These are phyloP conservation scores for Stichodactyla mertensii DNA, from an alignment of 64 coral and sea anemone genomes.

Conservation along the genomic window DNA sequence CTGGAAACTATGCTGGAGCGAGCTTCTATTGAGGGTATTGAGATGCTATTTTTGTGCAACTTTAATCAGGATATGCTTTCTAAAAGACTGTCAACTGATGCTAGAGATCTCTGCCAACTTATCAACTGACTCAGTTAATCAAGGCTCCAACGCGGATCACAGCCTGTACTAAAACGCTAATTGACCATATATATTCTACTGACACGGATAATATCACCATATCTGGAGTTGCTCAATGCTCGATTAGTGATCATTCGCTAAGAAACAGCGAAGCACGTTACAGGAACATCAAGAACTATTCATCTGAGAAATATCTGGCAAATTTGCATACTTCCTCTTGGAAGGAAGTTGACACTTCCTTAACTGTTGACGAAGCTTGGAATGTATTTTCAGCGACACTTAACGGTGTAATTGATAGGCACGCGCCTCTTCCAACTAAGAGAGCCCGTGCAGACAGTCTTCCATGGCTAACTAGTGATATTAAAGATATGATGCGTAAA, in stretches of 20 bases:
- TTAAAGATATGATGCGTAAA: conserved; percentile 1
- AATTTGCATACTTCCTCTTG: conserved; percentile 30
- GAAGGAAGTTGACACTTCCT: conserved; percentile 23
- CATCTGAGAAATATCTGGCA: conserved; percentile 14
- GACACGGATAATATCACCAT: not conserved
- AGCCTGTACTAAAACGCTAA: not conserved
- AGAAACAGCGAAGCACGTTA: not conserved
- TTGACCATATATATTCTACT: not conserved
- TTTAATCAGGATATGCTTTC: conserved; percentile 25
- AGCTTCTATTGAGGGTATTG: not conserved
- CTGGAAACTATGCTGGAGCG: conserved; percentile 15
- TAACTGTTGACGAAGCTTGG: conserved; percentile 28
- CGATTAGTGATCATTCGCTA: conserved; percentile 32
- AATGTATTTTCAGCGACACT: too few relatives aligned
- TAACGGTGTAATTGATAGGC: not conserved
- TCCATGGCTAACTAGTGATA: conserved; percentile 14
- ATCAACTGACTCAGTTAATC: conserved; percentile 2
- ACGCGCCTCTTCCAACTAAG: not conserved
- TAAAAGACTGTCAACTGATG: conserved; percentile 19
- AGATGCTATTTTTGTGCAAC: not conserved
- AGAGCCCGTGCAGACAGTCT: not conserved
- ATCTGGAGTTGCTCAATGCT: conserved; percentile 28
- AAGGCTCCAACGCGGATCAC: not conserved
- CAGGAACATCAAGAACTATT: conserved; percentile 15
- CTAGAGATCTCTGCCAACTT: not conserved